Percentiles rank a stretch among this genome's conserved stretches.
Evolutionary conservation across 2,113 vertebrate genomes (phyloP).

Genomic region (Taxidea taxus): DNA sequence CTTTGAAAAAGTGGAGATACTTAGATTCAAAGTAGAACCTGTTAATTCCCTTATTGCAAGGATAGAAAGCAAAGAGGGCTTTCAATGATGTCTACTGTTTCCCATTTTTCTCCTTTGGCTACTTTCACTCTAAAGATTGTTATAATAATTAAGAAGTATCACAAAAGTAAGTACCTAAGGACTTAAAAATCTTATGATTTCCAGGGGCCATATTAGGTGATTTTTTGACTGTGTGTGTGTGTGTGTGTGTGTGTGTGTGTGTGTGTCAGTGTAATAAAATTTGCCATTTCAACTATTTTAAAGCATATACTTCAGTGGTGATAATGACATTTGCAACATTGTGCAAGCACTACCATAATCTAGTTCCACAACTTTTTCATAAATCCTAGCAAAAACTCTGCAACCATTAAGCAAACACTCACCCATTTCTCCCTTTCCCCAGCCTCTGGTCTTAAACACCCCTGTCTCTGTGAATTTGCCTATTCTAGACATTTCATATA

Average conservation of each 20-base stretch:
- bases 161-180: neutral
- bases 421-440: fast-evolving
- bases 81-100: neutral
- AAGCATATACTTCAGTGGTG: neutral
- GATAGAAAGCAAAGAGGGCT: neutral
- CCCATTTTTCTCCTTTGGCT: neutral
- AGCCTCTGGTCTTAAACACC: neutral
- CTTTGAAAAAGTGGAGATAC: neutral
- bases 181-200: neutral
- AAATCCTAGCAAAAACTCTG: neutral
- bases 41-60: neutral
- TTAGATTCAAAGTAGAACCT: neutral
- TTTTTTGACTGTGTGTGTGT: neutral
- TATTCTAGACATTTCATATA: neutral
- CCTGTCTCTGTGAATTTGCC: neutral
- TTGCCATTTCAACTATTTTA: neutral
- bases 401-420: neutral
- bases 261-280: neutral
- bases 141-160: neutral
- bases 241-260: neutral
- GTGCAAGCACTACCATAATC: too few relatives aligned
- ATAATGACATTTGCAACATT: neutral
- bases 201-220: too few relatives aligned
- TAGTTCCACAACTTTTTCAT: neutral
- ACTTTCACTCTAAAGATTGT: neutral